Evolutionary conservation across 92 coral and sea anemone genomes (phyloP).

Genomic region (Meandrina meandrites): DNA sequence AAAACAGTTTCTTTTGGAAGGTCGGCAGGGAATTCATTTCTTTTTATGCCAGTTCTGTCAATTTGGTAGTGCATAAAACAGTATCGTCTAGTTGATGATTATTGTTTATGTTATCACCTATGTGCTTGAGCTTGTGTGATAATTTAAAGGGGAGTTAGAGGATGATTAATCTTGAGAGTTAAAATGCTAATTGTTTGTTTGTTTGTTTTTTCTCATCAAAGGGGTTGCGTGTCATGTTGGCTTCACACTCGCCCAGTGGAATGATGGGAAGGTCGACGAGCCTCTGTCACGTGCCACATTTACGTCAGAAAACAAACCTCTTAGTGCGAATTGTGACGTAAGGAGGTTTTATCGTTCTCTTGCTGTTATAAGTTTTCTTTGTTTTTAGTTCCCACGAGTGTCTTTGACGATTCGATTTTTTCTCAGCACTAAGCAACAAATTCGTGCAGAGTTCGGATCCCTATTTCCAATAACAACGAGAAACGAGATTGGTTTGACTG

Average conservation of each 20-base stretch:
- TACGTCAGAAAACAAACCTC: constrained; percentile 94
- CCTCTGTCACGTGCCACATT: constrained; percentile 87
- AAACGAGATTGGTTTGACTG: no score
- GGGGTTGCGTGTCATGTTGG: constrained; percentile 83
- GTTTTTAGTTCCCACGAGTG: no score
- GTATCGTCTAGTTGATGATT: background rate
- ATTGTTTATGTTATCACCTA: no score
- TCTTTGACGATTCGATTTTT: no score
- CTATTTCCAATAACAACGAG: background rate
- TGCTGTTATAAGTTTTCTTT: no score
- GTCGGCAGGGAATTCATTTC: no score
- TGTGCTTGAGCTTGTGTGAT: background rate
- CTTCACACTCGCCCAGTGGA: constrained; percentile 94
- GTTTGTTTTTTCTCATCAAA: background rate
- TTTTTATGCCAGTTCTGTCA: background rate
- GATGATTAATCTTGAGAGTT: no score
- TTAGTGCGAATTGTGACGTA: constrained; percentile 91
- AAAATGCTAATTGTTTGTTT: background rate
- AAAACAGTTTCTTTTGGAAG: no score
- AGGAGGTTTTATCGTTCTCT: background rate
- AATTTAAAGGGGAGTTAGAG: background rate
- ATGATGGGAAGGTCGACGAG: constrained; percentile 63
- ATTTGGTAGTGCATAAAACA: no score
- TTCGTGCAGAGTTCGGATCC: background rate
- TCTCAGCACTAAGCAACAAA: no score